phyloP scores from a whole-genome alignment of 2,113 vertebrate genomes.

The Dicentrarchus labrax region DNA sequence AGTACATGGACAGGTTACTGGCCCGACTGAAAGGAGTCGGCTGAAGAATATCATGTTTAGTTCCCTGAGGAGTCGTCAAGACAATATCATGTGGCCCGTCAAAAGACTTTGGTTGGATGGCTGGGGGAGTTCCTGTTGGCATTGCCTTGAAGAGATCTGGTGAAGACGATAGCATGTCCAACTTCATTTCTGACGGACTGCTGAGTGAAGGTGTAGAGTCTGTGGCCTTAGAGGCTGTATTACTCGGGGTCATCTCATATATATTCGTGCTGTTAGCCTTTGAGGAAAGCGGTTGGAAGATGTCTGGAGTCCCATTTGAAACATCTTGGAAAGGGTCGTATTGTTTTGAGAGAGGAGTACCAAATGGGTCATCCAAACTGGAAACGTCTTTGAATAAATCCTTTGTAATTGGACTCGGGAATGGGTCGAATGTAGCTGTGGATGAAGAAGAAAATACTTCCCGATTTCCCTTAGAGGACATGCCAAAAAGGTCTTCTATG shows the following conservation, averaged over 20 bases:
- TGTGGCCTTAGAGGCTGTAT: background rate
- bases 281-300: conserved; percentile 35
- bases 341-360: conserved; percentile 6
- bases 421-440: conserved; percentile 1
- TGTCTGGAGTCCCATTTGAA: conserved; percentile 36
- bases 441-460: conserved; percentile 56
- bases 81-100: background rate
- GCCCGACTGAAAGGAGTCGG: conserved; percentile 54
- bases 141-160: conserved; percentile 15
- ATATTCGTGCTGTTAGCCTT: background rate
- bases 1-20: background rate
- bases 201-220: conserved; percentile 6
- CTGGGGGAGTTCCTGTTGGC: background rate
- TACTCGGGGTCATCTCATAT: background rate
- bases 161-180: background rate
- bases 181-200: background rate
- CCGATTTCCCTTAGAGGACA: background rate
- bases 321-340: conserved; percentile 25
- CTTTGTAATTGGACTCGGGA: conserved; percentile 50
- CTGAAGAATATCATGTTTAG: conserved; percentile 48
- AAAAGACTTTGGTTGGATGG: background rate
- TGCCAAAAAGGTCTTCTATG: background rate
- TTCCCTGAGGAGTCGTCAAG: conserved; percentile 59
- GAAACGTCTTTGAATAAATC: conserved; percentile 56
- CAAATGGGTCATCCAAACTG: conserved; percentile 42